Base-by-base conservation (phyloP, 2,113 vertebrate species). In the Cyanoderma ruficeps region DNA sequence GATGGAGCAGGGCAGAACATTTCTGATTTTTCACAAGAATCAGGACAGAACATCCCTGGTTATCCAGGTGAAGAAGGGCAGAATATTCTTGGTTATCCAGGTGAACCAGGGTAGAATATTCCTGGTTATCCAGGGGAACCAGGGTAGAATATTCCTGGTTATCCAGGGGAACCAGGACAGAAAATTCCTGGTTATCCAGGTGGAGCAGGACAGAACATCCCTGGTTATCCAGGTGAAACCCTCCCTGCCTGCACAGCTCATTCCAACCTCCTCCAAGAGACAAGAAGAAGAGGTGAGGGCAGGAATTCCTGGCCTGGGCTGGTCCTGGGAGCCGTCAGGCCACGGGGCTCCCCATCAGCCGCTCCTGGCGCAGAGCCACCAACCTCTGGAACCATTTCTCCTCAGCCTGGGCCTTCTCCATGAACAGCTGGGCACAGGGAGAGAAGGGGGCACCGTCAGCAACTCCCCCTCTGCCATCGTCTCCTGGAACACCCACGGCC, bases 261-360 rank as follows among this genome's bases (percentile, higher is more conserved):
- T 75, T n/a, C 46, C 49, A 33, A 56, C 70, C 41, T 28, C n/a
- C 57, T 59, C 67, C 4, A 35, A 65, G 52, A 90, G 74, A 60
- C 76, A 80, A 63, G 4, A 6, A 21, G 31, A 76, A 2, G 15
- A n/a, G 10, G 16, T 8, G 31, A 6, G 20, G 1, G 69, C 1
- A 24, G 57, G 57, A 88, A 92, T 78, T 87, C 20, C n/a, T 44
- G 42, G 42, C 42, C 42, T 44, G 42, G 42, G 42, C 42, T 46
- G 44, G 9, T 21, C 8, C 44, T 27, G 21, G 56, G 28, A 11
- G 76, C 57, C 3, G 11, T 99, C 94, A 99, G 75, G 98, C 97
- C 74, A 99, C 99, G 0, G 99, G 99, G 86, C 98, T 99, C 75
- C 99, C 99, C 99, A 99, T 99, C 78, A 99, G 98, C 93, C 99